Base-by-base conservation (phyloP, 2,888 invertebrate genomes). In the Alsophila aescularia region DNA sequence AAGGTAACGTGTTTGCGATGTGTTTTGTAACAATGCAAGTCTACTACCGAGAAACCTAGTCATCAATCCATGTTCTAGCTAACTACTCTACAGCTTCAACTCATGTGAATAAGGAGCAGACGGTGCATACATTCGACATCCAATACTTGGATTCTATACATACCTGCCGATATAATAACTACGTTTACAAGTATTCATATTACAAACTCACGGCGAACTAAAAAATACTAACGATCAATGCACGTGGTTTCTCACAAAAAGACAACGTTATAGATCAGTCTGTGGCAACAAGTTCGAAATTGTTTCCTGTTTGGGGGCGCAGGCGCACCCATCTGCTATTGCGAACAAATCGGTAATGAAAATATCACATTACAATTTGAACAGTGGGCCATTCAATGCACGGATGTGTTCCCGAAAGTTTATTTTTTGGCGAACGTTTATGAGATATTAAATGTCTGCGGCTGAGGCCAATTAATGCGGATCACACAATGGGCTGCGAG, bases 361-460 rank as follows among this genome's bases (percentile, higher is more conserved):
- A 90, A 85, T 90, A 91, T 91, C 90, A 63, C 64, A 71, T 91
- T 90, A 81, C 90, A 71, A 64, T 79, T 79, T 77, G 72, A 75
- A 77, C 67, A 77, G 61, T 66, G 70, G 64, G 41, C 55, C 58
- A 67, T 61, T 58, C 40, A 52, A 53, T 42, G 51, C 52, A 42
- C 42, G 37, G 43, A 43, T 54, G 49, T 35, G 18, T 12, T 15
- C 34, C 45, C 14, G 7, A 32, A 8, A 74, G 69, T 83, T 71
- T 81, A 63, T 73, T 83, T 80, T 84, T 84, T 79, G 69, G 74
- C 67, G 65, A 67, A 70, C 75, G 76, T 79, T 24, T 82, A 79
- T 70, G 75, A 79, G 81, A 87, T 86, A 86, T 90, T 87, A 82
- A 88, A 90, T 89, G 81, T 78, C 86, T 84, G 86, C 82, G 85